Evolutionary conservation across 1,140 invertebrate species (phyloP), one percentile per base, ranked within the genome.

Genomic region (Drosophila erecta): DNA sequence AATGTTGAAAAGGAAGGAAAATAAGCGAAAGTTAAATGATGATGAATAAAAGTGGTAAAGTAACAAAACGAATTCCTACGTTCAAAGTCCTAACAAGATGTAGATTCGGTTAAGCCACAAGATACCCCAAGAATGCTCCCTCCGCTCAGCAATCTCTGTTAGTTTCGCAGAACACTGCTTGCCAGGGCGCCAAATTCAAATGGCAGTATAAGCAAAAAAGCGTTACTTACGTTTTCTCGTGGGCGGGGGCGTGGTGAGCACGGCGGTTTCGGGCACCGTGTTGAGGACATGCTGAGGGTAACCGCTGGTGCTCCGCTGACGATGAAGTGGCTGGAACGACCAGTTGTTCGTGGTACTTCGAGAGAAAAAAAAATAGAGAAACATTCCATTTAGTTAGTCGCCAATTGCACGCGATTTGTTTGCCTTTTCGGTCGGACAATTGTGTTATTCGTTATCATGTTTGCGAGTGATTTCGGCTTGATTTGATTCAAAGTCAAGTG

Each of bases 401-500:
- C 37, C 47, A 81, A 72, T 77, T 73, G 43, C 44, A 47, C 58
- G 58, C 43, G 46, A 61, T 76, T 85, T 74, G 73, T 76, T 76
- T 76, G 61, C 50, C 55, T 65, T n/a, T 33, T 33, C n/a, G n/a
- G n/a, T 15, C 27, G 47, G 47, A 17, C 47, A 50, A 50, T 50
- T 50, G 47, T 50, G 47, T 15, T 17, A 77, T 81, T 67, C 57
- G 64, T 86, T 86, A 86, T 85, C 81, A 86, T 59, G 71, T 70
- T 76, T 80, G 72, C 70, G 40, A 69, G 67, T 77, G 78, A 87
- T 83, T 86, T 87, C 50, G 66, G 67, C 66, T 85, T 80, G 84
- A 89, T 87, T 89, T 89, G 84, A 89, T 84, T 78, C 67, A 71
- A 76, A 76, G 66, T 70, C 54, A 83, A 83, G 83, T 89, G 83